Evolutionary conservation across 2,797 vertebrate species (phyloP).

Genomic region (Babyrousa celebensis): DNA sequence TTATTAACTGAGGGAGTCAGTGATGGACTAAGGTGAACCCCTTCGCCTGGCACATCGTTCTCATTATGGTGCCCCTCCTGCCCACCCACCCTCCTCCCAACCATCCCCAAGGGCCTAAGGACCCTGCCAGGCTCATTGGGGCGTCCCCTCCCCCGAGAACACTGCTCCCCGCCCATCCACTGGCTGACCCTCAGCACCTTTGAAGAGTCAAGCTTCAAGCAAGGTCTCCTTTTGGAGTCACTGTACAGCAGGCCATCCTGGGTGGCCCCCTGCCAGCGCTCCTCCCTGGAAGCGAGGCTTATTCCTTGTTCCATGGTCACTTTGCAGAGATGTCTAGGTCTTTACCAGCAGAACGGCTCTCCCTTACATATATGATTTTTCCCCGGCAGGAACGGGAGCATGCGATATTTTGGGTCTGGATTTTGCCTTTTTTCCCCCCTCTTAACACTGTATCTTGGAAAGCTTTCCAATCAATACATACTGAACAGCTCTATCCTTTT

Average conservation of each 20-base stretch:
- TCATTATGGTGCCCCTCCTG: not conserved
- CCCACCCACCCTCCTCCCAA: not conserved
- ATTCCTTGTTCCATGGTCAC: not conserved
- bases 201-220: not conserved
- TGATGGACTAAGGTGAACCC: not conserved
- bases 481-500: not conserved
- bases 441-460: not conserved
- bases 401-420: not conserved
- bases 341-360: not conserved
- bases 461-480: constrained; percentile 7
- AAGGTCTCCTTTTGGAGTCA: not conserved
- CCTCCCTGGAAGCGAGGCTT: not conserved
- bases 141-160: too few species aligned
- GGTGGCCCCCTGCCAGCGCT: too few species aligned
- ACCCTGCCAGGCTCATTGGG: not conserved
- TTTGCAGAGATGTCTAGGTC: not conserved
- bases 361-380: not conserved
- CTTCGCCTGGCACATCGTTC: not conserved
- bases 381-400: not conserved
- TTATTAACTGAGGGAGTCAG: fast-evolving
- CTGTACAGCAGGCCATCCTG: not conserved
- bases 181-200: not conserved
- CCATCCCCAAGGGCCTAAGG: too few species aligned
- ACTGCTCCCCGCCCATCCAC: not conserved
- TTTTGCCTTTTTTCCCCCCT: not conserved